Base-by-base conservation (phyloP, 2,888 invertebrate species). In the Hypena proboscidalis region DNA sequence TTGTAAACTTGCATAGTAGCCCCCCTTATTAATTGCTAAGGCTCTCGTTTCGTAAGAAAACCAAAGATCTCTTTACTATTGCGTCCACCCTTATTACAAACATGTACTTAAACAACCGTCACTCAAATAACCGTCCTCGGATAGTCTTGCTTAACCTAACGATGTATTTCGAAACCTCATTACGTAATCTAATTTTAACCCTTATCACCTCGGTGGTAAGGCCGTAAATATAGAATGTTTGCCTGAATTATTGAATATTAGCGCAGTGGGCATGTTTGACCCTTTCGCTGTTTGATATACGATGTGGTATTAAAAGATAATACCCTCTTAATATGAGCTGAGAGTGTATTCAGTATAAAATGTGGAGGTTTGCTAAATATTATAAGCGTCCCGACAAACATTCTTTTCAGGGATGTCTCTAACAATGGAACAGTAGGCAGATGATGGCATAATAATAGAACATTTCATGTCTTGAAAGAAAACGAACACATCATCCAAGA, bases 111-210 rank as follows among this genome's bases (percentile, higher is more conserved):
- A 51, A 57, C 53, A 56, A 29, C 40, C 35, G 41, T 44, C 43
- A 32, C 42, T 61, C 58, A 44, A 45, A 53, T 61, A 42, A 39
- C 53, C 29, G 40, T 25, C 58, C 42, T 44, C 47, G 58, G 46
- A 30, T 53, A 41, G 22, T 40, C 30, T 61, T 60, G 61, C 65
- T 64, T 56, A 57, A 49, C 46, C 32, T 50, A 61, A 64, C 51
- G 64, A 60, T 64, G 60, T 60, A 64, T 40, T 40, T 31, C 9
- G 65, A 65, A 47, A 53, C 62, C 61, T 62, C 49, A 61, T 61
- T 62, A 61, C 10, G 36, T 49, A 42, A 41, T 50, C 42, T 57
- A 62, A 62, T 58, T 47, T 65, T 65, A 57, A 61, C 65, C 61
- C 65, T 49, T 63, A 55, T 59, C 56, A 55, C 27, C 43, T 42